phyloP scores from a whole-genome alignment of 2,888 invertebrate genomes.

The Abrostola triplasia region DNA sequence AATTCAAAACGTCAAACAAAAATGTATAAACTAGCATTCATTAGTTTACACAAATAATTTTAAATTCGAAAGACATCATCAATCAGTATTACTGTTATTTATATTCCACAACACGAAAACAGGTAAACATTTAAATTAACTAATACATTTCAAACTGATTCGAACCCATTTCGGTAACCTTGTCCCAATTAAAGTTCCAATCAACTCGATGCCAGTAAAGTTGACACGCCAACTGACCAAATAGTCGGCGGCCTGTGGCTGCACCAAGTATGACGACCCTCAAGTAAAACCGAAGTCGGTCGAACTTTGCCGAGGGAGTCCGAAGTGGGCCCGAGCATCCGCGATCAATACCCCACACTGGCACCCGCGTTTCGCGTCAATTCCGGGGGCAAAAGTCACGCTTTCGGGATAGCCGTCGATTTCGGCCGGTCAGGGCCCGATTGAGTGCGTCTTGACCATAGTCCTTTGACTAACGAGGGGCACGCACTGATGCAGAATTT shows the following conservation, averaged over 20 bases:
- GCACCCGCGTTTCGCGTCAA: slow-evolving; percentile 81
- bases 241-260: slow-evolving; percentile 67
- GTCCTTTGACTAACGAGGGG: slow-evolving; percentile 64
- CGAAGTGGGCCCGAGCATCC: slow-evolving; percentile 79
- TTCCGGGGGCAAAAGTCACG: slow-evolving; percentile 87
- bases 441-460: slow-evolving; percentile 59
- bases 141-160: slow-evolving; percentile 59
- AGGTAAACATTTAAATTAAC: slow-evolving; percentile 25
- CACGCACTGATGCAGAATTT: slow-evolving; percentile 66
- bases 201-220: slow-evolving; percentile 79
- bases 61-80: not conserved
- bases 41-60: slow-evolving; percentile 1
- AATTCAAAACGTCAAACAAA: slow-evolving; percentile 22
- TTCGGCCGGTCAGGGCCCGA: slow-evolving; percentile 78
- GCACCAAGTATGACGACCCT: slow-evolving; percentile 70
- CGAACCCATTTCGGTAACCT: slow-evolving; percentile 75
- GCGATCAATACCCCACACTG: slow-evolving; percentile 85
- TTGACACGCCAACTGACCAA: slow-evolving; percentile 83
- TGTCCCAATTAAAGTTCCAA: slow-evolving; percentile 86
- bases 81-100: slow-evolving; percentile 8
- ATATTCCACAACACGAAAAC: slow-evolving; percentile 13
- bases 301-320: slow-evolving; percentile 75
- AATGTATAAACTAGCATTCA: slow-evolving; percentile 7
- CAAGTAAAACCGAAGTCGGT: slow-evolving; percentile 80
- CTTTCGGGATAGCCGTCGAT: slow-evolving; percentile 83